phyloP scores from a whole-genome alignment of 2,888 invertebrate species.

The Eilema sororculum region DNA sequence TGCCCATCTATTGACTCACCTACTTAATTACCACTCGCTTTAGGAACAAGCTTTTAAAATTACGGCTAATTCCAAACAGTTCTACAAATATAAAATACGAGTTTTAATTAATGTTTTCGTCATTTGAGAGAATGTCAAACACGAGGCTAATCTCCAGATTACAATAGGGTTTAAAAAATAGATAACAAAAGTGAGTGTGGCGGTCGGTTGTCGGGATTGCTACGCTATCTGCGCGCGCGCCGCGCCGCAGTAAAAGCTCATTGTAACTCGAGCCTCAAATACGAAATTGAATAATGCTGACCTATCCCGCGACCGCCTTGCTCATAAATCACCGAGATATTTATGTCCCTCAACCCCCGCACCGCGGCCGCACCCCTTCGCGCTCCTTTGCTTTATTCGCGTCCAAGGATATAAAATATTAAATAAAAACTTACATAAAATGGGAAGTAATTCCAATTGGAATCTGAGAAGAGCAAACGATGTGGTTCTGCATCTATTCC shows the following conservation, averaged over 20 bases:
- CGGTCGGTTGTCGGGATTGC: slow-evolving; percentile 61
- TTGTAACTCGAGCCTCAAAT: slow-evolving; percentile 86
- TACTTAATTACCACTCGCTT: slow-evolving; percentile 48
- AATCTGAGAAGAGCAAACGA: slow-evolving; percentile 72
- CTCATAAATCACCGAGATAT: slow-evolving; percentile 86
- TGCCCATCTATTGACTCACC: slow-evolving; percentile 57
- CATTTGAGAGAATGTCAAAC: slow-evolving; percentile 58
- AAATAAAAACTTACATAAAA: slow-evolving; percentile 85
- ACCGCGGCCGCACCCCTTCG: slow-evolving; percentile 63
- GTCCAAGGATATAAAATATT: slow-evolving; percentile 83
- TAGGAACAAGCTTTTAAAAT: slow-evolving; percentile 47
- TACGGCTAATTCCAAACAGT: slow-evolving; percentile 45
- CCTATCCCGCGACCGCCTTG: slow-evolving; percentile 86
- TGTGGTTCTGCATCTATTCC: slow-evolving; percentile 76
- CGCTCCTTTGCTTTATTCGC: slow-evolving; percentile 73
- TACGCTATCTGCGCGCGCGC: slow-evolving; percentile 79
- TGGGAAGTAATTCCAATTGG: slow-evolving; percentile 83
- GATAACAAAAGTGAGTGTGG: slow-evolving; percentile 72
- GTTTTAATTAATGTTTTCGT: slow-evolving; percentile 53
- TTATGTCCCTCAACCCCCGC: slow-evolving; percentile 83
- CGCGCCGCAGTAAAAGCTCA: slow-evolving; percentile 84
- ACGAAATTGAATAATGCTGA: slow-evolving; percentile 88
- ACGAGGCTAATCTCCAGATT: slow-evolving; percentile 65
- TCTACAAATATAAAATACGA: slow-evolving; percentile 46
- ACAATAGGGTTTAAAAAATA: slow-evolving; percentile 70